These are phyloP conservation scores for Stenchaetothrips biformis DNA, from an alignment of 2,888 invertebrate genomes.

Conservation along the genomic window DNA sequence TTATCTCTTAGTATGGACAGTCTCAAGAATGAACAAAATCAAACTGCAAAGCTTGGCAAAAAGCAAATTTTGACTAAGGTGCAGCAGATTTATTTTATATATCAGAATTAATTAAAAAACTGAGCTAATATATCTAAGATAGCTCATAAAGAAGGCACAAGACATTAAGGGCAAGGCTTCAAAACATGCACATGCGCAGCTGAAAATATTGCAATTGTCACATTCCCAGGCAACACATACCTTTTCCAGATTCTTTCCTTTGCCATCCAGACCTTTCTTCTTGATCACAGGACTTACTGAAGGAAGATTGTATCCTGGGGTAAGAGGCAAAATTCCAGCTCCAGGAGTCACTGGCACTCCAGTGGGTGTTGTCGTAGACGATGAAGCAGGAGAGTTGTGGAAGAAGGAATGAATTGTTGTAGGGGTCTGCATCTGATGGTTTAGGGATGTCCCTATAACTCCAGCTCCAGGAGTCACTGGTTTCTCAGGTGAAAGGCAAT, in stretches of 20 bases:
- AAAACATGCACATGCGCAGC: slow-evolving; percentile 14
- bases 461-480: slow-evolving; percentile 32
- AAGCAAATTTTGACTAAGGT: too few relatives aligned
- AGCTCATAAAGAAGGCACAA: background rate
- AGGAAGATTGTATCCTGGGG: slow-evolving; percentile 52
- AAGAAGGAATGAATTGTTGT: slow-evolving; percentile 18
- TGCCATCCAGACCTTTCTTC: slow-evolving; percentile 14
- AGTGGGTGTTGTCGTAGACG: slow-evolving; percentile 12
- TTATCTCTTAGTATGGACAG: too few relatives aligned
- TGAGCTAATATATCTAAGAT: background rate
- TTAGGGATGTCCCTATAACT: slow-evolving; percentile 27
- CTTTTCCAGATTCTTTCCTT: slow-evolving; percentile 19
- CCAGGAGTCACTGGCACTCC: slow-evolving; percentile 45
- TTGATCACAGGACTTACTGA: slow-evolving; percentile 11
- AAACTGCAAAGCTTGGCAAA: too few relatives aligned
- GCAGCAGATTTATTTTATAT: too few relatives aligned
- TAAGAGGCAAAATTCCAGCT: slow-evolving; percentile 44
- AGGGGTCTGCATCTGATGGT: slow-evolving; percentile 29
- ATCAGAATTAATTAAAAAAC: background rate
- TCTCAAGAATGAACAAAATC: too few relatives aligned
- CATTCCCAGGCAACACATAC: background rate
- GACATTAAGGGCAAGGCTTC: background rate
- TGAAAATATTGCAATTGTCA: background rate
- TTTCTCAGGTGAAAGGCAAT: slow-evolving; percentile 32
- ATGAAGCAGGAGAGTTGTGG: background rate